These are phyloP conservation scores for Apeltes quadracus DNA, from an alignment of 2,113 vertebrate genomes.

Conservation along the genomic window DNA sequence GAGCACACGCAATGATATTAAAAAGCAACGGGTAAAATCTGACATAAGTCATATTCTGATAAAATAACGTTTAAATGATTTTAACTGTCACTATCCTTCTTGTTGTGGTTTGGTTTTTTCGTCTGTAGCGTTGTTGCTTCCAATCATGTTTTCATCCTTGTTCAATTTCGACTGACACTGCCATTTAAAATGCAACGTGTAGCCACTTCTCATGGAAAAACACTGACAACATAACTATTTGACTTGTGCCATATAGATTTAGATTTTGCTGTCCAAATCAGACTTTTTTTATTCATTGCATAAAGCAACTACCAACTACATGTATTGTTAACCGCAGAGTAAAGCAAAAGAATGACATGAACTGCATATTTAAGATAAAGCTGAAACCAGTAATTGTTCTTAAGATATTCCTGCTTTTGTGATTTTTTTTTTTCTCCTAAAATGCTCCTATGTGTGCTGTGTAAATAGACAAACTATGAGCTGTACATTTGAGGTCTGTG, in stretches of 20 bases:
- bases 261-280: not conserved
- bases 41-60: not conserved
- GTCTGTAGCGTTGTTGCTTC: slow-evolving; percentile 44
- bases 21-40: slow-evolving; percentile 2
- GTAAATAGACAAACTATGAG: slow-evolving; percentile 34
- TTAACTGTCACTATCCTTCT: slow-evolving; percentile 40
- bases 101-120: slow-evolving; percentile 46
- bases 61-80: not conserved
- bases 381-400: slow-evolving; percentile 17
- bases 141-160: slow-evolving; percentile 63
- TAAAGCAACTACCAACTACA: slow-evolving; percentile 61
- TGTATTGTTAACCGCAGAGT: not conserved
- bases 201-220: slow-evolving; percentile 31
- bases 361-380: not conserved
- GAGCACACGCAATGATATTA: not conserved
- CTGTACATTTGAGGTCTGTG: slow-evolving; percentile 19
- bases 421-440: not conserved
- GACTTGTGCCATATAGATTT: slow-evolving; percentile 18
- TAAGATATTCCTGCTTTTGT: not conserved
- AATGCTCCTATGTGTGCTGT: not conserved
- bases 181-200: slow-evolving; percentile 43
- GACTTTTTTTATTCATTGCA: slow-evolving; percentile 8
- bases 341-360: not conserved
- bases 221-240: slow-evolving; percentile 28
- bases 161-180: slow-evolving; percentile 58